Conservation (phyloP, 2,113 vertebrate species). For the Recurvirostra avosetta region DNA sequence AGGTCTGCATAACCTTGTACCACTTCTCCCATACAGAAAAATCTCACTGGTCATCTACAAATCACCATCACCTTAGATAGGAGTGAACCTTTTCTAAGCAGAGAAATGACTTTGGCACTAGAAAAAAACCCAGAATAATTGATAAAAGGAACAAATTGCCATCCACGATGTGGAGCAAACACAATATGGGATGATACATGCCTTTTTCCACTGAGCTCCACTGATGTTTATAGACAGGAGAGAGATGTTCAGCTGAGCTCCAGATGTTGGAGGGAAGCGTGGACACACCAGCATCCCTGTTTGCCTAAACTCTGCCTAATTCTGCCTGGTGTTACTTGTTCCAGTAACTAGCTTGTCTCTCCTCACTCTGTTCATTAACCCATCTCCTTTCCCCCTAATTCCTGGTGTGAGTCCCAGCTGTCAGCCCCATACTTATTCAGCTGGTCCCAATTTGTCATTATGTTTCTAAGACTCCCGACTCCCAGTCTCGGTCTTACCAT, state of each 20-base stretch:
- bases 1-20: not conserved
- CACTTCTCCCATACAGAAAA: not conserved
- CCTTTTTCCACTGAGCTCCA: not conserved
- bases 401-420: not conserved
- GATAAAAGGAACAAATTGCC: not conserved
- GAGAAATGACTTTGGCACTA: not conserved
- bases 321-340: not conserved
- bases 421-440: not conserved
- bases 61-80: not conserved
- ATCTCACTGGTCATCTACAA: not conserved
- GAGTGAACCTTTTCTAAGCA: not conserved
- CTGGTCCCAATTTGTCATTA: not conserved
- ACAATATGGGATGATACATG: not conserved
- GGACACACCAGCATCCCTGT: not conserved
- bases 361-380: not conserved
- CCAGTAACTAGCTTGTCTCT: not conserved
- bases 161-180: not conserved
- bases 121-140: not conserved
- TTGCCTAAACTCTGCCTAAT: not conserved
- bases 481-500: not conserved
- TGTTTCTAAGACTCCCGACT: not conserved
- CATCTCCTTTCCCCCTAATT: not conserved
- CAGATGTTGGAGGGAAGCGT: not conserved
- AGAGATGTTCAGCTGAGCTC: not conserved
- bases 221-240: not conserved